Evolutionary conservation across 2,797 vertebrate genomes (phyloP), one percentile per base, ranked within the genome.

Genomic region (Arrhamphus sclerolepis): DNA sequence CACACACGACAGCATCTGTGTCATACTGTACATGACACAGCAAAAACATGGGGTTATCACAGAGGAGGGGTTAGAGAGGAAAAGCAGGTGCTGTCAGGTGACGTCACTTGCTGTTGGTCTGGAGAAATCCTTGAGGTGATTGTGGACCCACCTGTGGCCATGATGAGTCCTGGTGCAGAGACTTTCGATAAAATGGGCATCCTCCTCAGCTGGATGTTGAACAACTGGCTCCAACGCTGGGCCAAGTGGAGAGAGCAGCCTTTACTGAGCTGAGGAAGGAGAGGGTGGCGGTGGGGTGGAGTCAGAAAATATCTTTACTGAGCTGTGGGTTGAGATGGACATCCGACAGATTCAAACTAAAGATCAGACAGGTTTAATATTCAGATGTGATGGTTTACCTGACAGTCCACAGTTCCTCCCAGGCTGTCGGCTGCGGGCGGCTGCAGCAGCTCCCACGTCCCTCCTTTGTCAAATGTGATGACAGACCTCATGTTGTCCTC

Each of bases 391-490:
- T 4, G 13, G 13, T 5, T 10, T 92, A 98, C 97, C 96, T 97
- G 91, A 29, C 97, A 99, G 62, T 94, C 86, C 28, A 96, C 87
- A 7, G 88, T 95, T 63, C 97, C 96, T 51, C 96, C 96, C 0
- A 97, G 94, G 52, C 74, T 95, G 0, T 96, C 96, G 22, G 94
- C 93, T 0, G 87, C 77, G 0, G 98, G 98, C 0, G 98, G 92
- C 89, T 93, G 94, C 44, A 99, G 94, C 75, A 95, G 93, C 82
- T 99, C 96, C 98, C 98, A 99, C 6, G 97, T 96, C 19, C 98
- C 97, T 0, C 98, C 97, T 83, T 99, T 99, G 90, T 99, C 98
- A 4, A 98, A 99, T 22, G 97, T 98, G 89, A 99, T 97, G 89
- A 98, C 95, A 0, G 97, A 98, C 7, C 93, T 91, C 96, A 98